Evolutionary conservation across 2,113 vertebrate species (phyloP).

Genomic region (Nansenia antarctica): DNA sequence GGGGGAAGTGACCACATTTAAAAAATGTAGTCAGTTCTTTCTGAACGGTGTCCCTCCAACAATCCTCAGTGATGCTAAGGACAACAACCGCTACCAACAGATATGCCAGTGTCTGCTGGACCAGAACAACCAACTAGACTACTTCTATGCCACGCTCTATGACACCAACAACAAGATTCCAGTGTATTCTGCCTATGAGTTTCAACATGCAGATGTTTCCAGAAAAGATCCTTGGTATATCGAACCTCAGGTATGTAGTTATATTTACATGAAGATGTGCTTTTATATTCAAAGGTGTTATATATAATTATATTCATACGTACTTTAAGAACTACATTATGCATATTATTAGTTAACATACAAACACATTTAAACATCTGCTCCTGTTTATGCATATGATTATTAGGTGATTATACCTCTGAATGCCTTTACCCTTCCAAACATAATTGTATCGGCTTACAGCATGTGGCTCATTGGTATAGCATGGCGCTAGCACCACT

Average conservation of each 20-base stretch:
- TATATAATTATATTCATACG: neutral
- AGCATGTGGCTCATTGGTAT: no score
- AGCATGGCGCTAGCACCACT: no score
- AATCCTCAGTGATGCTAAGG: neutral
- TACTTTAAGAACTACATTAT: no score
- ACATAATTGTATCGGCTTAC: no score
- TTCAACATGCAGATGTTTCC: neutral
- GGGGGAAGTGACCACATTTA: constrained; percentile 25
- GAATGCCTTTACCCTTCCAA: no score
- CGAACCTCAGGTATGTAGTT: constrained; percentile 39
- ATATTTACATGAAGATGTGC: no score
- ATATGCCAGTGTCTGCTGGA: constrained; percentile 39
- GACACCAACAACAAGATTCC: constrained; percentile 35
- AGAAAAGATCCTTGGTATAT: constrained; percentile 28
- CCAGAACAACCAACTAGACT: constrained; percentile 5
- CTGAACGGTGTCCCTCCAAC: constrained; percentile 3
- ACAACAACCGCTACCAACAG: constrained; percentile 20
- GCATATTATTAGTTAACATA: no score
- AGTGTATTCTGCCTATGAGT: constrained; percentile 30
- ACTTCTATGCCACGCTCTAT: constrained; percentile 34
- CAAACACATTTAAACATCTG: no score
- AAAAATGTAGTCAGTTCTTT: constrained; percentile 27
- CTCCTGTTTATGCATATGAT: no score
- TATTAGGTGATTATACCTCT: no score
- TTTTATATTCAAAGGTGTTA: no score